phyloP scores from a whole-genome alignment of 2,888 invertebrate species.

The Alsophila aescularia region DNA sequence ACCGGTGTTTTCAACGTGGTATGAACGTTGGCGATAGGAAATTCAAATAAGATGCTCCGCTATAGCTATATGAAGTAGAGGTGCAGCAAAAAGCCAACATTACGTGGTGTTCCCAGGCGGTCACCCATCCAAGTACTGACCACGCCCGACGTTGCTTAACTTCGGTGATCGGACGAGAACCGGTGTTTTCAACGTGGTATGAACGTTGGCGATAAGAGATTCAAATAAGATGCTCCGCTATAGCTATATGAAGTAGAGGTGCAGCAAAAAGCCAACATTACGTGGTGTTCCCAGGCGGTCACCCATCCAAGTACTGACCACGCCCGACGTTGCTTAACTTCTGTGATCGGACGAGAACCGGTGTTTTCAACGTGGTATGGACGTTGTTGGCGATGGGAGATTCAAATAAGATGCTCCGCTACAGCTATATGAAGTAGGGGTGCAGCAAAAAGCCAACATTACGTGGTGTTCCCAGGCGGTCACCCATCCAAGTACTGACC shows the following conservation, averaged over 20 bases:
- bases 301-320: constrained; percentile 76
- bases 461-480: constrained; percentile 71
- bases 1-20: constrained; percentile 68
- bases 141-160: constrained; percentile 75
- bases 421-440: no score
- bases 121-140: constrained; percentile 77
- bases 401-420: no score
- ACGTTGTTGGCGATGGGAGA: no score
- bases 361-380: constrained; percentile 64
- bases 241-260: not conserved
- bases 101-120: constrained; percentile 73
- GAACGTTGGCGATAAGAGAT: constrained; percentile 35
- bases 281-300: constrained; percentile 73
- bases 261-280: constrained; percentile 44
- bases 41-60: no score
- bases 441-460: constrained; percentile 58
- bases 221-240: not conserved
- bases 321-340: constrained; percentile 76
- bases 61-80: no score
- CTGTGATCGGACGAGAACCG: constrained; percentile 77
- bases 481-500: constrained; percentile 82
- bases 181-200: constrained; percentile 66
- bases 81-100: constrained; percentile 40
- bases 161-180: constrained; percentile 77
- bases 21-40: constrained; percentile 65